These are phyloP conservation scores for Octomys mimax DNA, from an alignment of 2,797 vertebrate genomes.

Conservation along the genomic window DNA sequence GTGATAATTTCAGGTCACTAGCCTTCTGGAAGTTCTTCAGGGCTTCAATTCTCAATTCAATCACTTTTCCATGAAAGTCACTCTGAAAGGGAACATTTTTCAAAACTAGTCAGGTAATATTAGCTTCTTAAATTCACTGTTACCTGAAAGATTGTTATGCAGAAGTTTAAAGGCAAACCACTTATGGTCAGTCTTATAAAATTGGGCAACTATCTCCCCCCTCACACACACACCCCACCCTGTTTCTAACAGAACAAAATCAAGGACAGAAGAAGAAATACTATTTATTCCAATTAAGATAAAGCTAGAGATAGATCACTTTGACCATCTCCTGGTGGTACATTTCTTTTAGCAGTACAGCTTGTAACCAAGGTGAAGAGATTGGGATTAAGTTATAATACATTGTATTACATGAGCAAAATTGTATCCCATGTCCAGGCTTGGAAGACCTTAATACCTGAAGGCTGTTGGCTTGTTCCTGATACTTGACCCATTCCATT, in stretches of 20 bases:
- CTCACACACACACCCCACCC: no score
- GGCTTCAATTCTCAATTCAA: slow-evolving; percentile 77
- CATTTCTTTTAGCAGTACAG: slow-evolving; percentile 54
- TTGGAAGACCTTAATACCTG: slow-evolving; percentile 76
- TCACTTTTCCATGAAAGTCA: slow-evolving; percentile 74
- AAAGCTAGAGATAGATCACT: slow-evolving; percentile 37
- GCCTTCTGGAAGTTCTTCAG: slow-evolving; percentile 76
- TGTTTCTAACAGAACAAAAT: slow-evolving; percentile 60
- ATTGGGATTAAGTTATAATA: slow-evolving; percentile 46
- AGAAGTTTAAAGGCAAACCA: slow-evolving; percentile 57
- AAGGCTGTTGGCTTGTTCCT: slow-evolving; percentile 70
- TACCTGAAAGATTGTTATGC: slow-evolving; percentile 6
- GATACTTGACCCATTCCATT: slow-evolving; percentile 75
- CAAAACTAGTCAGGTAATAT: slow-evolving; percentile 22
- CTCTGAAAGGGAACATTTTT: slow-evolving; percentile 75
- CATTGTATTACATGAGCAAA: slow-evolving; percentile 34
- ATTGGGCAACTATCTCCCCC: not conserved
- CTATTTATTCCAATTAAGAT: slow-evolving; percentile 44
- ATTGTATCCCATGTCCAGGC: not conserved
- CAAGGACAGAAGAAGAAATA: slow-evolving; percentile 9
- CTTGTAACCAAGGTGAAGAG: slow-evolving; percentile 19
- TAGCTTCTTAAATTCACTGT: slow-evolving; percentile 61
- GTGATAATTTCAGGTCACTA: slow-evolving; percentile 75
- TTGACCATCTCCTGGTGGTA: not conserved
- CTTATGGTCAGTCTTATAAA: slow-evolving; percentile 43